Evolutionary conservation across 2,888 invertebrate species (phyloP).

Genomic region (Opisthograptis luteolata): DNA sequence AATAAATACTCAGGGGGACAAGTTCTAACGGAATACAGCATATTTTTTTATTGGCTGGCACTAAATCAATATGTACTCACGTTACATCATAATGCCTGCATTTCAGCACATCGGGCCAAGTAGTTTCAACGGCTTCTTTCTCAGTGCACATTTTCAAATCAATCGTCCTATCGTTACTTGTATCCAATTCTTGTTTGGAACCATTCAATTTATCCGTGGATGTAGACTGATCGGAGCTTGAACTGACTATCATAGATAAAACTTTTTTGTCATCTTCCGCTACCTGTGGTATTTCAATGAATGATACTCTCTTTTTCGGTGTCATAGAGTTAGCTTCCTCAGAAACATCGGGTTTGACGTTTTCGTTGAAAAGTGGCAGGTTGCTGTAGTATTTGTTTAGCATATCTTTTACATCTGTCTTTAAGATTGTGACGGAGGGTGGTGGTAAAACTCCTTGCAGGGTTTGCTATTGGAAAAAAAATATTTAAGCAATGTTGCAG

Average conservation of each 20-base stretch:
- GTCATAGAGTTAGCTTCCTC: constrained; percentile 65
- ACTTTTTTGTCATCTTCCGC: constrained; percentile 28
- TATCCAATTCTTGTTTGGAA: constrained; percentile 50
- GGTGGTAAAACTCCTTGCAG: constrained; percentile 90
- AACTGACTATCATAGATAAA: constrained; percentile 23
- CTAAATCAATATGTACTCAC: constrained; percentile 79
- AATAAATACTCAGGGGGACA: too few species aligned
- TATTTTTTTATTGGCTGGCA: too few species aligned
- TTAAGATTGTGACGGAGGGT: constrained; percentile 88
- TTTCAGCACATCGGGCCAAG: constrained; percentile 86
- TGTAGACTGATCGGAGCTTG: constrained; percentile 20
- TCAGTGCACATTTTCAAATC: constrained; percentile 64
- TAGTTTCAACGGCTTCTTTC: constrained; percentile 61
- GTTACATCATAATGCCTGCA: constrained; percentile 88
- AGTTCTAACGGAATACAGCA: too few species aligned
- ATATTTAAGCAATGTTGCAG: neutral
- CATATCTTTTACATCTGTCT: constrained; percentile 87
- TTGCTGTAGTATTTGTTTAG: constrained; percentile 84
- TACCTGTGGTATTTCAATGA: constrained; percentile 63
- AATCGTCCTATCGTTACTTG: constrained; percentile 62
- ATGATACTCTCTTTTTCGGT: constrained; percentile 72
- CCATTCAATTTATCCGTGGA: constrained; percentile 42
- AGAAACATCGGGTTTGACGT: constrained; percentile 51
- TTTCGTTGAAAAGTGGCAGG: constrained; percentile 75
- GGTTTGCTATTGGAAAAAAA: constrained; percentile 69